phyloP scores from a whole-genome alignment of 1,140 invertebrate species.

The Plectrocnemia conspersa region DNA sequence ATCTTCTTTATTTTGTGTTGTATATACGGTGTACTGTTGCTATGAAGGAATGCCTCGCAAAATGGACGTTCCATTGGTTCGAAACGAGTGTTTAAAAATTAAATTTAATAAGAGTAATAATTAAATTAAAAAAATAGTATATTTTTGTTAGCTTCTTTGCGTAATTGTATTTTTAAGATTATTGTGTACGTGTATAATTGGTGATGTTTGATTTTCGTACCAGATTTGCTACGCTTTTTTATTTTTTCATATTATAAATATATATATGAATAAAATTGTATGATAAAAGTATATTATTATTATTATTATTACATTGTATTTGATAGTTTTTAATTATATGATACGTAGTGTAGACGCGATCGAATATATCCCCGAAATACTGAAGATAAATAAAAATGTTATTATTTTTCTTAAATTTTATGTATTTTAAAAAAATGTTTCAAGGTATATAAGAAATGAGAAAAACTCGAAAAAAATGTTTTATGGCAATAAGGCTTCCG shows the following conservation, averaged over 20 bases:
- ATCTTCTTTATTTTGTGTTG: neutral
- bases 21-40: neutral
- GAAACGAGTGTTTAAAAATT: too few species aligned
- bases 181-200: too few species aligned
- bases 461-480: constrained; percentile 22
- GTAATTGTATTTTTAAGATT: too few species aligned
- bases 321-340: neutral
- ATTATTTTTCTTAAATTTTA: constrained; percentile 39
- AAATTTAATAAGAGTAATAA: too few species aligned
- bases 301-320: neutral
- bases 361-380: constrained; percentile 34
- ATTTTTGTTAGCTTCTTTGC: too few species aligned
- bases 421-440: constrained; percentile 15
- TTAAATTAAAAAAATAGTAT: too few species aligned
- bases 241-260: constrained; percentile 3
- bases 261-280: neutral
- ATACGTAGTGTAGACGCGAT: constrained; percentile 1
- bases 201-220: too few species aligned
- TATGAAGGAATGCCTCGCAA: constrained; percentile 20
- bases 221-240: constrained; percentile 12
- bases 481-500: constrained; percentile 28
- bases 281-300: constrained; percentile 1
- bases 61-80: too few species aligned
- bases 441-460: constrained; percentile 12
- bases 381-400: constrained; percentile 46